Conservation (phyloP, 1,140 invertebrate species). For the Mesaphorura yosii region DNA sequence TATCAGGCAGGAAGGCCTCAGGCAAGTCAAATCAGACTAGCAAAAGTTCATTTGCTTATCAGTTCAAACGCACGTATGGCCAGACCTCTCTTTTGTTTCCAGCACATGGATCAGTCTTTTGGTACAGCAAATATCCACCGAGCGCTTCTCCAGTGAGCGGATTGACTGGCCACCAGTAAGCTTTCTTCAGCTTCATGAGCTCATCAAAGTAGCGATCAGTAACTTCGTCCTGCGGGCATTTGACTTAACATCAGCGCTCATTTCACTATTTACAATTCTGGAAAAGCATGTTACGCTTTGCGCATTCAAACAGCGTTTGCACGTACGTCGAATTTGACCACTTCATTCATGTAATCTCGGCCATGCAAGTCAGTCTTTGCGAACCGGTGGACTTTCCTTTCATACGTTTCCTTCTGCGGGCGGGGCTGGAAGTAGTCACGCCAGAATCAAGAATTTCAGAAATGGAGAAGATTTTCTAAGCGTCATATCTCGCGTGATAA, state of each 20-base stretch:
- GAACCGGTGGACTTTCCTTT: constrained; percentile 15
- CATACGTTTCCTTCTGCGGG: constrained; percentile 2
- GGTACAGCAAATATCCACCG: constrained; percentile 17
- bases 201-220: not conserved
- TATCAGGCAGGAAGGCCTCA: no score
- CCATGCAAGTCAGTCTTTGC: constrained; percentile 27
- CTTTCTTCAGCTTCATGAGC: constrained; percentile 23
- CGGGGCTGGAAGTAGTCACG: not conserved
- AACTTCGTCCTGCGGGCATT: not conserved
- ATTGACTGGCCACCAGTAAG: constrained; percentile 25
- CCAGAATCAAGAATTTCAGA: no score
- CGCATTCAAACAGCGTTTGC: no score
- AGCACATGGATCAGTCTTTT: constrained; percentile 10
- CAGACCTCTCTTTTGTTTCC: constrained; percentile 15
- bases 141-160: constrained; percentile 22
- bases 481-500: not conserved
- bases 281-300: not conserved
- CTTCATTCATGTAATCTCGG: constrained; percentile 1
- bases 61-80: constrained; percentile 20
- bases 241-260: no score
- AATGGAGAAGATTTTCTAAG: not conserved
- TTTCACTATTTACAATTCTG: not conserved
- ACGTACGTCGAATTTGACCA: constrained; percentile 25
- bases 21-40: not conserved
- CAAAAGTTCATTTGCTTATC: no score